Conservation (phyloP, 2,888 invertebrate species). For the Pollenia angustigena region DNA sequence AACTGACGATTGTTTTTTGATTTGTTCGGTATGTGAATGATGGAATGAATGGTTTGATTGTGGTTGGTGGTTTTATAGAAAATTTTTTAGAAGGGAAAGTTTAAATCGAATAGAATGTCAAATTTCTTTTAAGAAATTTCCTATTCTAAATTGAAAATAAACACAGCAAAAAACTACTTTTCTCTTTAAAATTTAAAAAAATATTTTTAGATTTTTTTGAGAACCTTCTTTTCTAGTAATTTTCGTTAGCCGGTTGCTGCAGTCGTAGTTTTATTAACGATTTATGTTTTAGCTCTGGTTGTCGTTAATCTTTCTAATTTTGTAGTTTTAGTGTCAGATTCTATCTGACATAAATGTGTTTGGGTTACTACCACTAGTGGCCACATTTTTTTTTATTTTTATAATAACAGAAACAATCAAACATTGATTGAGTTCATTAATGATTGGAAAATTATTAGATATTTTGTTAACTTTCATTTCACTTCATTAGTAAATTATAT, state of each 20-base stretch:
- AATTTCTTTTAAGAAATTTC: too few relatives aligned
- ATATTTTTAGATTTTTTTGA: too few relatives aligned
- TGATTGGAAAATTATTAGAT: constrained; percentile 1
- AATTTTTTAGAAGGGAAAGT: too few relatives aligned
- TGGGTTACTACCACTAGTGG: constrained; percentile 18
- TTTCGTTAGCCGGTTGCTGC: background rate
- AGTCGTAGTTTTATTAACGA: background rate
- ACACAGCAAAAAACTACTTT: too few relatives aligned
- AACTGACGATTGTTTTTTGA: constrained; percentile 3
- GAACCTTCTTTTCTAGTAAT: too few relatives aligned
- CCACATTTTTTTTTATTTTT: background rate
- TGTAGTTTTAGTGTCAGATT: constrained; percentile 60
- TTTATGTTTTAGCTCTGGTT: constrained; percentile 57
- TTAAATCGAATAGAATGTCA: too few relatives aligned
- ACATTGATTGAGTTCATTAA: background rate
- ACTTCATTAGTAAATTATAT: too few relatives aligned
- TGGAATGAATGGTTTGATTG: constrained; percentile 11
- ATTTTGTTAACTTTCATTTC: background rate
- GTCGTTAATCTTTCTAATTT: constrained; percentile 60
- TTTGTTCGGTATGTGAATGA: constrained; percentile 28
- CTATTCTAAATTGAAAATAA: too few relatives aligned
- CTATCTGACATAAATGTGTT: constrained; percentile 57
- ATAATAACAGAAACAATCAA: background rate
- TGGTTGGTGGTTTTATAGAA: constrained; percentile 1
- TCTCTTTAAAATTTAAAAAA: too few relatives aligned